Base-by-base conservation (phyloP, 1,140 invertebrate genomes). In the Liolophura sinensis region DNA sequence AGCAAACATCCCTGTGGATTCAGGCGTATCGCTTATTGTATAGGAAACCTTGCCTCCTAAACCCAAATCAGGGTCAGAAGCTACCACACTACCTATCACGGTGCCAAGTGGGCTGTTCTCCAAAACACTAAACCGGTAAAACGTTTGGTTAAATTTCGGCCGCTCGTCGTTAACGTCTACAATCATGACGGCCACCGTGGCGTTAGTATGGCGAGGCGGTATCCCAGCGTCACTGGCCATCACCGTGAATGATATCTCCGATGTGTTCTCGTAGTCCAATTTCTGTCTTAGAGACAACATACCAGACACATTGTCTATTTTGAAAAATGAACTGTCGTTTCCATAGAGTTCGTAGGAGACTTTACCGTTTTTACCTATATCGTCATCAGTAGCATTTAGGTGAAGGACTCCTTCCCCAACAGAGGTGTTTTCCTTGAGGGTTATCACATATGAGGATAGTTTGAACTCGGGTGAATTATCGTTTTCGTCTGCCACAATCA, bases 401-500 rank as follows among this genome's bases (percentile, higher is more conserved):
- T 87, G 67, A 56, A 96, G 84, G 46, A 82, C 68, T 12, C 69
- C 66, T 62, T 93, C 92, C 60, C 91, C 89, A 0, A 92, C 88
- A 24, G 91, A 89, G 0, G 90, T 89, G 79, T 92, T 93, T 86
- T 97, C 95, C 68, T 92, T 92, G 12, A 98, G 85, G 16, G 91
- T 93, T 6, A 91, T 86, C 47, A 90, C 84, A 78, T 96, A 82
- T 18, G 62, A 51, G 16, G 56, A 49, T 49, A 73, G 60, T 11
- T 65, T 50, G 68, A 96, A 93, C 82, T 92, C 89, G 15, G 96
- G 97, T 78, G 94, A 92, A 83, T 98, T 95, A 82, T 98, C 95
- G 86, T 99, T 99, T 0, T 95, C 93, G 82, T 98, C 96, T 81
- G 96, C 96, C 0, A 99, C 94, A 15, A 92, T 92, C 64, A 99